Evolutionary conservation across 53 echinoderm and acorn worm genomes (phyloP), one percentile per base, ranked within the genome.

Genomic region (Arbacia lixula): DNA sequence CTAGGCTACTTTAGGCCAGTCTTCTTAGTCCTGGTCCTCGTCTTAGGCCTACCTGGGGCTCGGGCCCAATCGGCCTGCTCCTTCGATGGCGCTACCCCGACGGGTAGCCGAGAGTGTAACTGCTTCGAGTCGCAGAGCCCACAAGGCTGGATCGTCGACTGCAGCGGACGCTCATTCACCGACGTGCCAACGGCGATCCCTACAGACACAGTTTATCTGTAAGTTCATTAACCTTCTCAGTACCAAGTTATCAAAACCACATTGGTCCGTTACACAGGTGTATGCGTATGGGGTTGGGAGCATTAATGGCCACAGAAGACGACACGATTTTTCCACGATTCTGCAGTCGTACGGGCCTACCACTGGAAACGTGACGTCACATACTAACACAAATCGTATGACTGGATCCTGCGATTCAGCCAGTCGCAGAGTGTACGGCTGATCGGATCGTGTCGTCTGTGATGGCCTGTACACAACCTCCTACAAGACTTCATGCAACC

Each of bases 141-240:
- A 10, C 9, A 17, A 29, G 83, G 22, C 40, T 38, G 56, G 68
- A 67, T 54, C 1, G 91, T 90, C 37, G 69, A 90, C 38, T 90
- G 91, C 39, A 22, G 66, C 0, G 57, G 30, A 0, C 24, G 22
- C 43, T 36, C 57, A 4, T 51, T 90, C n/a, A 3, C 38, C 9
- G 20, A 24, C 16, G 86, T 90, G 27, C 91, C 91, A 12, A 3
- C 75, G 0, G 86, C 67, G 0, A 83, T 90, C 36, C 91, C 91
- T 20, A 68, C 82, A 6, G 60, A 90, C n/a, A 90, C 91, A 2
- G 66, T 42, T 26, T 86, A 73, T 55, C 38, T 90, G 91, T 90
- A 67, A 86, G 90, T 86, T 26, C 8, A 16, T 19, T 22, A 68
- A 36, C 32, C 32, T 5, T 6, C 17, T 50, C 50, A n/a, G n/a